Evolutionary conservation across 2,797 vertebrate genomes (phyloP).

Genomic region (Chiloscyllium punctatum): DNA sequence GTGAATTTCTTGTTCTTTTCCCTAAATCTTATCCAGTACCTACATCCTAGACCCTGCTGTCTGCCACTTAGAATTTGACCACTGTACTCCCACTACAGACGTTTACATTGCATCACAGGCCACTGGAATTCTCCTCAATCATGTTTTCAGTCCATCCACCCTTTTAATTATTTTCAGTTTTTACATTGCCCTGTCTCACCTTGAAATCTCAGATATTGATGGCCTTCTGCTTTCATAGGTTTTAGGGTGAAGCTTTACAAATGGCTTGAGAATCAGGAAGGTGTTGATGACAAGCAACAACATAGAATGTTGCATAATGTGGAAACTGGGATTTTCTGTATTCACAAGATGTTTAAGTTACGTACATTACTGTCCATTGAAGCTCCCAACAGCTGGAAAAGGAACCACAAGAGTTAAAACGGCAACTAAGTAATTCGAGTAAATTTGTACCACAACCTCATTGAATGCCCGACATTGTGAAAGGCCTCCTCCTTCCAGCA

Average conservation of each 20-base stretch:
- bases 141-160: not conserved
- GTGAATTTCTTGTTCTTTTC: not conserved
- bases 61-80: not conserved
- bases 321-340: not conserved
- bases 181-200: not conserved
- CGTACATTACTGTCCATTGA: not conserved
- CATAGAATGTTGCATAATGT: not conserved
- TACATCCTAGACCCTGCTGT: not conserved
- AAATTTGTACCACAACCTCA: not conserved
- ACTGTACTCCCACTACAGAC: not conserved
- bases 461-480: not conserved
- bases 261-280: not conserved
- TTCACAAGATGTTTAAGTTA: not conserved
- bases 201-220: not conserved
- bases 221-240: not conserved
- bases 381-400: not conserved
- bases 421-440: not conserved
- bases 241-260: not conserved
- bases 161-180: not conserved
- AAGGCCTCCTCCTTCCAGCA: not conserved
- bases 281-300: too few relatives aligned
- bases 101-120: not conserved
- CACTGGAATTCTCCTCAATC: not conserved
- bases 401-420: not conserved
- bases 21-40: not conserved